Evolutionary conservation across 2,888 invertebrate species (phyloP).

Genomic region (Sepioteuthis lessoniana): DNA sequence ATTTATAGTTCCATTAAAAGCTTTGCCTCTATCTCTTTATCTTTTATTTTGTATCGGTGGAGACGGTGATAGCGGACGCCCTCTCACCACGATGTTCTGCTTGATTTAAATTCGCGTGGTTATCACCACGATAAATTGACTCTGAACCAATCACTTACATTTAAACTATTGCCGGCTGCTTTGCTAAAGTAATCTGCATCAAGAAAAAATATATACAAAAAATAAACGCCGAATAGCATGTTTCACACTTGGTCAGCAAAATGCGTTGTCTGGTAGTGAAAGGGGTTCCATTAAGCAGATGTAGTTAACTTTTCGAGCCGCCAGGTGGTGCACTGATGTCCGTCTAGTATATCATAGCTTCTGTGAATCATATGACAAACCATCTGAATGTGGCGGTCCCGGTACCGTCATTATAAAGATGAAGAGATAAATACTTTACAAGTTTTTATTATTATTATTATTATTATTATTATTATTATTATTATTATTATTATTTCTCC

Average conservation of each 20-base stretch:
- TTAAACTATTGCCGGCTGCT: neutral
- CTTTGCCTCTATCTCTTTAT: neutral
- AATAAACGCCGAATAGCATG: neutral
- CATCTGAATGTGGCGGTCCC: neutral
- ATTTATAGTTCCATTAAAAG: conserved; percentile 9
- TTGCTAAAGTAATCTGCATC: neutral
- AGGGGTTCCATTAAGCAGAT: neutral
- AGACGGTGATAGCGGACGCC: neutral
- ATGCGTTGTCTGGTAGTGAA: neutral
- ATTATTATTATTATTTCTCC: neutral
- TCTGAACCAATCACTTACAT: neutral
- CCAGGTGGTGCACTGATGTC: neutral
- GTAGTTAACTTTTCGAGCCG: neutral
- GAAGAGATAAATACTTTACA: neutral
- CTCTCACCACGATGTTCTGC: neutral
- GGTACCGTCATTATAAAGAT: neutral
- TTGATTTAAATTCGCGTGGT: conserved; percentile 7
- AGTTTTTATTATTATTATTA: neutral
- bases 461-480: neutral
- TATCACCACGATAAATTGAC: conserved; percentile 33
- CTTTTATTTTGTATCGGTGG: neutral
- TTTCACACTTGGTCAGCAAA: neutral
- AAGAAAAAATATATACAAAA: neutral
- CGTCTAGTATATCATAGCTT: neutral
- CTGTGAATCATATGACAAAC: neutral